Base-by-base conservation (phyloP, 2,797 vertebrate genomes). In the Cuniculus paca region DNA sequence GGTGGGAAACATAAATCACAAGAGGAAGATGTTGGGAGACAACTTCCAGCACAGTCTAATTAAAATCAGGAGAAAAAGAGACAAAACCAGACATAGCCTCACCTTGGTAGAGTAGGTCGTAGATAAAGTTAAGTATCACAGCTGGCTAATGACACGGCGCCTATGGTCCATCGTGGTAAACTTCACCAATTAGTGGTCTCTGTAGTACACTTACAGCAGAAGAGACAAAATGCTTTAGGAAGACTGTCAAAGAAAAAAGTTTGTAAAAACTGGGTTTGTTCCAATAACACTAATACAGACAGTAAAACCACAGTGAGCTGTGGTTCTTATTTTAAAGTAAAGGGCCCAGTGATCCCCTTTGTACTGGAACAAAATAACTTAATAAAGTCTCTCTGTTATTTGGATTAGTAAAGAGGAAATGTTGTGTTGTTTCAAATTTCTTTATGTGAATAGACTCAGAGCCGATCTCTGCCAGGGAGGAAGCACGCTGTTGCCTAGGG, bases 351-450 rank as follows among this genome's bases (percentile, higher is more conserved):
- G 54, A 52, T 11, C 39, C 24, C 80, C 75, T 87, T 81, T 95
- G 26, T 84, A 74, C 17, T 42, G 2, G 54, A 95, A 80, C 78
- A 90, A 61, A 86, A 77, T 87, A 56, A 68, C n/a, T 72, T 68
- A 31, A 20, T 77, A 75, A 88, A 26, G 78, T 82, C 7, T 58
- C 72, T 94, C 34, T 89, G 65, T 93, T 92, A 13, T 61, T 86
- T 78, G 34, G 34, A 63, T 86, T 86, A 87, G 48, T 82, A 92
- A 93, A 86, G 72, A 75, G 19, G 48, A 94, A 85, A 26, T 48
- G 13, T 88, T 75, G 48, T 68, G 50, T 63, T 42, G 60, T 88
- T 85, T 70, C 65, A 65, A 50, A 85, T 24, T 63, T 68, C 61
- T 79, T 68, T 20, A 42, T 88, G 19, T 58, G 34, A 58, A n/a